These are phyloP conservation scores for Meandrina meandrites DNA, from an alignment of 92 coral and sea anemone species.

Conservation along the genomic window DNA sequence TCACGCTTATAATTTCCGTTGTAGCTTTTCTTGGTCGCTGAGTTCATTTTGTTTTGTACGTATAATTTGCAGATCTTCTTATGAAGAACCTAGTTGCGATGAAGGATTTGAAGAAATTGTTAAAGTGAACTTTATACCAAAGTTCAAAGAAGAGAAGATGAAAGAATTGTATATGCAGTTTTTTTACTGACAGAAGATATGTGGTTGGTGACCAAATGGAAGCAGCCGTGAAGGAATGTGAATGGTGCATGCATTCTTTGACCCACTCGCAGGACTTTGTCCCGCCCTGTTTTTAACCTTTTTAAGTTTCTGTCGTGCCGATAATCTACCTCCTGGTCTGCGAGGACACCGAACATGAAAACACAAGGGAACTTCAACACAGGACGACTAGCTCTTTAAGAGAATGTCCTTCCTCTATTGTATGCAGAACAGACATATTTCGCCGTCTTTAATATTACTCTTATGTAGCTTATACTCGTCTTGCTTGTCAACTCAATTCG, in stretches of 20 bases:
- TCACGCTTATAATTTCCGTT: too few relatives aligned
- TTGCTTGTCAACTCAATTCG: background rate
- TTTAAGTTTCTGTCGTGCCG: background rate
- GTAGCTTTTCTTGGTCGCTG: background rate
- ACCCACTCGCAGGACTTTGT: background rate
- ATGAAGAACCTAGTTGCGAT: conserved; percentile 69
- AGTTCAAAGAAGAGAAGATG: conserved; percentile 59
- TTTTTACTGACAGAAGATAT: conserved; percentile 15
- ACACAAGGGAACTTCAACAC: background rate
- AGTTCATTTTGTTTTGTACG: background rate
- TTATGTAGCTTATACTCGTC: background rate
- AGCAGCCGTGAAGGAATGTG: background rate
- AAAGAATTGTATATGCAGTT: conserved; percentile 82
- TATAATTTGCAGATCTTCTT: conserved; percentile 65
- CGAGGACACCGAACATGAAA: background rate
- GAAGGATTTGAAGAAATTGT: conserved; percentile 90
- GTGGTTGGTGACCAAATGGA: background rate
- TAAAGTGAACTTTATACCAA: conserved; percentile 79
- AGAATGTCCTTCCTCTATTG: background rate
- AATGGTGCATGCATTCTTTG: background rate
- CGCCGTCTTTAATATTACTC: too few relatives aligned
- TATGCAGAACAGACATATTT: background rate
- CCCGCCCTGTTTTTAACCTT: background rate
- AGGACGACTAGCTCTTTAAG: background rate
- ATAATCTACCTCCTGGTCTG: background rate